Percentiles rank a stretch among this genome's conserved stretches.
These are phyloP conservation scores for Phaethornis superciliosus DNA, from an alignment of 2,113 vertebrate species.

Conservation along the genomic window DNA sequence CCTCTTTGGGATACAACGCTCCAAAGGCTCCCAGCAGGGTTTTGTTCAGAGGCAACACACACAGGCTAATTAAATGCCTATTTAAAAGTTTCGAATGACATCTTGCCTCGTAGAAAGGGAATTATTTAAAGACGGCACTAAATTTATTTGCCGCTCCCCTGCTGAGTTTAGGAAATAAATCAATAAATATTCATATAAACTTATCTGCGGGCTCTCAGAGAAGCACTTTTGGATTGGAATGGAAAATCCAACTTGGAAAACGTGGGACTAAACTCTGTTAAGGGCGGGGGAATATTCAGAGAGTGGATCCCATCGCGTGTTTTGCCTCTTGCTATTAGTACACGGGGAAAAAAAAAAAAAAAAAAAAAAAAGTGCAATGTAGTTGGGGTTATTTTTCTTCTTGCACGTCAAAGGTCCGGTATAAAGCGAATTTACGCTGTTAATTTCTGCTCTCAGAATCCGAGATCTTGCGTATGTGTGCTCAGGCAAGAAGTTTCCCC, in stretches of 20 bases:
- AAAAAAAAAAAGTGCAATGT: background rate
- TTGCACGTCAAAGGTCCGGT: background rate
- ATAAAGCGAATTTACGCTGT: background rate
- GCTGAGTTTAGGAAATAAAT: conserved; percentile 80
- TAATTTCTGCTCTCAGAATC: background rate
- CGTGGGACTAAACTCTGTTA: background rate
- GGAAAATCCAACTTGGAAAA: conserved; percentile 44
- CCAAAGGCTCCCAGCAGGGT: conserved; percentile 75
- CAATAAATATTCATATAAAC: conserved; percentile 85
- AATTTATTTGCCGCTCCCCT: conserved; percentile 80
- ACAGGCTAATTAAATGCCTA: conserved; percentile 91
- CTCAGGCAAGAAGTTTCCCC: background rate
- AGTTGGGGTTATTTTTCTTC: background rate
- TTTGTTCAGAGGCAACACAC: conserved; percentile 82
- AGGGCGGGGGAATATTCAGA: background rate
- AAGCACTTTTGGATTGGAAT: conserved; percentile 1
- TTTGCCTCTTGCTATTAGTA: background rate
- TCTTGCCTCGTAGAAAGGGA: conserved; percentile 81
- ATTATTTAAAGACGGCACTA: conserved; percentile 83
- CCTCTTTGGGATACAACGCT: conserved; percentile 80
- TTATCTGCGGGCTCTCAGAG: conserved; percentile 51
- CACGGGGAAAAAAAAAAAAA: no score
- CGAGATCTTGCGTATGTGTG: fast-evolving
- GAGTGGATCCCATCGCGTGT: background rate
- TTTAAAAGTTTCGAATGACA: conserved; percentile 88